A percentile compares a stretch with the other conserved stretches of the same genome.
These are phyloP conservation scores for Megaceryle alcyon DNA, from an alignment of 2,797 vertebrate species.

Conservation along the genomic window DNA sequence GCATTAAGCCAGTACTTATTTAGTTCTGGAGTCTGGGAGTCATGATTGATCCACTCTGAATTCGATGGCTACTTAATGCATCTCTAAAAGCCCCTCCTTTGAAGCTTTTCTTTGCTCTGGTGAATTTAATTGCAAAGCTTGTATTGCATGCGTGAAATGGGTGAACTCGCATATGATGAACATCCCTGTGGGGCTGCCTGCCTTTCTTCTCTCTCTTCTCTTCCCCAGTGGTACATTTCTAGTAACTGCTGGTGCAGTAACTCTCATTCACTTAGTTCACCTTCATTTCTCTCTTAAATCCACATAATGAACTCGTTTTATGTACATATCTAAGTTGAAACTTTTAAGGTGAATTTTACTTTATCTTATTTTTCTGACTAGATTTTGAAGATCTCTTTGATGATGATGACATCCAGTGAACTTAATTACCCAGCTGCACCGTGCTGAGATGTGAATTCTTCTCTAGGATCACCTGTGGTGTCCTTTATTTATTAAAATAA, in stretches of 20 bases:
- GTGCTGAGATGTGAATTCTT: neutral
- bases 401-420: conserved; percentile 83
- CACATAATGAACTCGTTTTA: neutral
- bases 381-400: conserved; percentile 86
- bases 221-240: neutral
- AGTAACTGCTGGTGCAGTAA: neutral
- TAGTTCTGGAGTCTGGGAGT: neutral
- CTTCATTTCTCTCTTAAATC: neutral
- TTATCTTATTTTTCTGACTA: conserved; percentile 46
- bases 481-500: conserved; percentile 32
- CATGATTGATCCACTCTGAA: neutral
- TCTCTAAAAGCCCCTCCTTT: neutral
- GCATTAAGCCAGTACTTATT: neutral
- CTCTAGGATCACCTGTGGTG: neutral
- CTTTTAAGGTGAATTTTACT: neutral
- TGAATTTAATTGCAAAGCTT: neutral
- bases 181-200: rapidly evolving
- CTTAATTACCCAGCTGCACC: neutral
- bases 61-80: rapidly evolving
- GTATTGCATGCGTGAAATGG: neutral
- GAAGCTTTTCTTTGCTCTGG: neutral
- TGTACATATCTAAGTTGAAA: neutral
- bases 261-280: neutral
- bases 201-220: neutral
- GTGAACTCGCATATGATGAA: neutral